These are phyloP conservation scores for Corella eumyota DNA, from an alignment of 23 tunicate species.

Conservation along the genomic window DNA sequence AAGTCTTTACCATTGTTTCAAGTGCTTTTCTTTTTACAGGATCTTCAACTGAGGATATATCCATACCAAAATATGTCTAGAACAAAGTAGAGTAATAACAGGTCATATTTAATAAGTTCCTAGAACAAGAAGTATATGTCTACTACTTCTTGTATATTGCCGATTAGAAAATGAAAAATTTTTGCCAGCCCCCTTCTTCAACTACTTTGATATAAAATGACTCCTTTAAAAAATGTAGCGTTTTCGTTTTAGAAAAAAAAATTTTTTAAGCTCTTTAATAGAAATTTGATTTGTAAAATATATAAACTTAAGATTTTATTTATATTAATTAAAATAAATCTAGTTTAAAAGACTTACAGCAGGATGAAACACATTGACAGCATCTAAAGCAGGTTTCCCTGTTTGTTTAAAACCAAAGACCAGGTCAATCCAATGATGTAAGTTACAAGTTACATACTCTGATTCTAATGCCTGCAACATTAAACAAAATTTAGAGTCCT, in stretches of 20 bases:
- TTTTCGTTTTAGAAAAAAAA: no score
- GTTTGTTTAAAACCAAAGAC: constrained; percentile 94
- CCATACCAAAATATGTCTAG: constrained; percentile 91
- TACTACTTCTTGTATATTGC: no score
- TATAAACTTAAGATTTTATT: no score
- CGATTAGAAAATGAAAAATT: no score
- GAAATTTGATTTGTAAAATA: no score
- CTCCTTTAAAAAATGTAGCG: no score
- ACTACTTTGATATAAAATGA: no score
- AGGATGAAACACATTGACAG: constrained; percentile 94
- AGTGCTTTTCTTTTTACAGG: constrained; percentile 84
- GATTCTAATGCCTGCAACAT: constrained; percentile 75
- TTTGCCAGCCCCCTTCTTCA: no score
- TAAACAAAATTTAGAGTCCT: not conserved
- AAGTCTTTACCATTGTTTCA: constrained; percentile 98
- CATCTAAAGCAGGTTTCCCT: constrained; percentile 81
- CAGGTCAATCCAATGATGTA: constrained; percentile 87
- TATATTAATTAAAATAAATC: no score
- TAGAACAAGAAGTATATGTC: no score
- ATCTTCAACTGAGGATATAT: constrained; percentile 54
- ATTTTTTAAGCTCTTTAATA: no score
- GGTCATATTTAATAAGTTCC: not conserved
- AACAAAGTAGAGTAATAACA: constrained; percentile 1
- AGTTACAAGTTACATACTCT: constrained; percentile 60
- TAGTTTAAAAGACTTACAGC: constrained; percentile 84